Percentiles rank a stretch among this genome's conserved stretches.
Conservation (phyloP, 1,140 invertebrate genomes). For the Bicyclus anynana region DNA sequence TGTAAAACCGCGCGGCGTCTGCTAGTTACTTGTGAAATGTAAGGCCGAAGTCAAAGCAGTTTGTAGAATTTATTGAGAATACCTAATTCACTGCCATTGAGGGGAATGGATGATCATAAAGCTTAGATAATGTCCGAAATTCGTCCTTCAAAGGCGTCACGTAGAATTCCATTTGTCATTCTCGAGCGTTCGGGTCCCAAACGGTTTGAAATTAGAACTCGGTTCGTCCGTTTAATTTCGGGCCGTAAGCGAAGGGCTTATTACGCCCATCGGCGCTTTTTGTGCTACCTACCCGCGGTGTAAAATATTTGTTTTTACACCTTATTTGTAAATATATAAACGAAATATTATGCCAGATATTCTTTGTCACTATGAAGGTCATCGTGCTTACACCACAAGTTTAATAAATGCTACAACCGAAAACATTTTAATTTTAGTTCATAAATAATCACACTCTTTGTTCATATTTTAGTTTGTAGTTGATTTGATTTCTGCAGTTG, state of each 20-base stretch:
- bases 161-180: constrained; percentile 4
- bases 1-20: no score
- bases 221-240: background rate
- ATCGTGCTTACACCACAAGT: no score
- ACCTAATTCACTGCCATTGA: background rate
- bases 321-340: no score
- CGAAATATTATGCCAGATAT: no score
- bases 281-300: background rate
- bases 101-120: background rate
- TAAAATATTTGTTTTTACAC: background rate
- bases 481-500: no score
- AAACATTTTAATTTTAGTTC: no score
- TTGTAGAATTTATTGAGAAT: background rate
- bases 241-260: background rate
- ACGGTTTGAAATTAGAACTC: constrained; percentile 2
- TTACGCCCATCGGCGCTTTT: background rate
- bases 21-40: no score
- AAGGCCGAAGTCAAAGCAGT: background rate
- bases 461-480: no score
- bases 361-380: no score
- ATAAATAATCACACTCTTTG: no score
- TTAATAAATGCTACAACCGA: no score
- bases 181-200: background rate
- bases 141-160: background rate
- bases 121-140: background rate